Base-by-base conservation (phyloP, 1,140 invertebrate genomes). In the Drosophila miranda region DNA sequence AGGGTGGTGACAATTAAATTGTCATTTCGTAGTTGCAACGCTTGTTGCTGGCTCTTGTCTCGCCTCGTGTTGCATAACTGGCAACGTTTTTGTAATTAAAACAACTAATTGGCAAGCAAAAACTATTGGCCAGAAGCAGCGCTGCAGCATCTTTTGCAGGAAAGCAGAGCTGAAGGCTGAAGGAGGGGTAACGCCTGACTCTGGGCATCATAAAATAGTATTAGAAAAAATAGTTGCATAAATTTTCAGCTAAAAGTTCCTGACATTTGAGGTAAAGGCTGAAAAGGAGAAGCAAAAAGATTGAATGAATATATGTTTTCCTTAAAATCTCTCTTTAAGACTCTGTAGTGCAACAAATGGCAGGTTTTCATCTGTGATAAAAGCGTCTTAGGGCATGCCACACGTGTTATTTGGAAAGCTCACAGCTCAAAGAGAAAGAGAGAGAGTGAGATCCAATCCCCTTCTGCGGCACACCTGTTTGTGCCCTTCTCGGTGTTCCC, bases 71-170 rank as follows among this genome's bases (percentile, higher is more conserved):
- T 76, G 77, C 77, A 80, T 80, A 80, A 80, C 80, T 82, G 78
- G 64, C 75, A 75, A 48, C 57, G 53, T 84, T 86, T 80, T 59
- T 68, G 67, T 74, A 74, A 81, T 87, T 86, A 81, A 69, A 75
- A 87, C 82, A 86, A 86, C 80, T 86, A 84, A 84, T 84, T 84
- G 81, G 74, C 64, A 70, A 64, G 23, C 81, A 86, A 84, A 87
- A 86, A 87, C 81, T 87, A 86, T 81, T 81, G 68, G 67, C 63
- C 50, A 60, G 53, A 61, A 67, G 44, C 52, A 49, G 45, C 26
- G 41, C 45, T 19, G 61, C 48, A 77, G 57, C 78, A 79, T 64
- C 61, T 82, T 78, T 48, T 51, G 4, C 23, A 26, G 23, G 5
- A 26, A 26, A 4, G 23, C 19, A 19, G 19, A 19, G 19, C 19